phyloP scores from a whole-genome alignment of 2,888 invertebrate species.

The Protonemura montana region DNA sequence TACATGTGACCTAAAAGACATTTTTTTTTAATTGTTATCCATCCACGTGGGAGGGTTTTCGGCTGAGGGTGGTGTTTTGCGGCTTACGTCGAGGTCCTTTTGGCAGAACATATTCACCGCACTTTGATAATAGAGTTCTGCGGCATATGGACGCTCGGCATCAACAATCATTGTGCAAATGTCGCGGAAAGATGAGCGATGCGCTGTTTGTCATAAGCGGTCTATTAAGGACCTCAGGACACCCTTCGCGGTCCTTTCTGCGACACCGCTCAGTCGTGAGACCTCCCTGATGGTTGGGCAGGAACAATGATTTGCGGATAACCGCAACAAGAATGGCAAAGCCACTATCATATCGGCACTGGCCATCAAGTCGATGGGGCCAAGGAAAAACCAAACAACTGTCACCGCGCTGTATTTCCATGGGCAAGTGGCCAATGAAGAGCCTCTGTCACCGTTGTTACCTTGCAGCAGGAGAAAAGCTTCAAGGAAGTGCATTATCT shows the following conservation, averaged over 20 bases:
- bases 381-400: too few relatives aligned
- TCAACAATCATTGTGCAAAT: constrained; percentile 33
- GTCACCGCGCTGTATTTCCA: too few relatives aligned
- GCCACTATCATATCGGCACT: constrained; percentile 13
- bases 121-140: neutral
- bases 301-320: neutral
- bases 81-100: neutral
- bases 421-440: too few relatives aligned
- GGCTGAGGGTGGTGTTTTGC: constrained; percentile 10
- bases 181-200: constrained; percentile 34
- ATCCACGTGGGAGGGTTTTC: constrained; percentile 34
- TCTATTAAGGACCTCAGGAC: neutral
- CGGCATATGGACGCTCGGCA: neutral
- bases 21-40: neutral
- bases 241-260: neutral
- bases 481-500: neutral
- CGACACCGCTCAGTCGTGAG: neutral
- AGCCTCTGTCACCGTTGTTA: too few relatives aligned
- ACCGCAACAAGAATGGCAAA: neutral
- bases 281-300: constrained; percentile 28
- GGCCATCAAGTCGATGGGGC: too few relatives aligned
- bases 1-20: constrained; percentile 12
- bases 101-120: neutral
- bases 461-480: neutral
- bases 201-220: constrained; percentile 15